These are phyloP conservation scores for Dryomyza anilis DNA, from an alignment of 2,888 invertebrate species.

Conservation along the genomic window DNA sequence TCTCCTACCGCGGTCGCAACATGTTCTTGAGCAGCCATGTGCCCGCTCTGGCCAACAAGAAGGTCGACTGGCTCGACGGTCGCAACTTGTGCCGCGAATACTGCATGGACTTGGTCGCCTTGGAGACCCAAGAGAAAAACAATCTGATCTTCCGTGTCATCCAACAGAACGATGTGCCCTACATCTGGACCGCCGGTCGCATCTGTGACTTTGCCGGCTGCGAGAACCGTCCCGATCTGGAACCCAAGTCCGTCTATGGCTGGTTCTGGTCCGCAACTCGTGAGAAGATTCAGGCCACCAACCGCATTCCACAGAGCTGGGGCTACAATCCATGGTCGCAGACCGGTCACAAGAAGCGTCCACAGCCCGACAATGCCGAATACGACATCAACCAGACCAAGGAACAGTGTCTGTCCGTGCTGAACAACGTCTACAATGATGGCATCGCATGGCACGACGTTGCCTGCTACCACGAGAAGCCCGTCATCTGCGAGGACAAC, in stretches of 20 bases:
- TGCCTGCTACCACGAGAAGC: slow-evolving; percentile 91
- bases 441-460: slow-evolving; percentile 95
- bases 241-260: slow-evolving; percentile 83
- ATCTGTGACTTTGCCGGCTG: slow-evolving; percentile 94
- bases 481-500: slow-evolving; percentile 88
- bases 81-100: slow-evolving; percentile 90
- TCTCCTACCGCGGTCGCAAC: slow-evolving; percentile 84
- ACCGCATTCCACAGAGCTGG: slow-evolving; percentile 66
- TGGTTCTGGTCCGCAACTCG: slow-evolving; percentile 95
- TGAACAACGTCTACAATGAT: slow-evolving; percentile 92
- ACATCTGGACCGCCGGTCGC: slow-evolving; percentile 92
- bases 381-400: slow-evolving; percentile 86
- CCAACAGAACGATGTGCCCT: slow-evolving; percentile 86
- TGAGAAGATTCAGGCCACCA: slow-evolving; percentile 84
- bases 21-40: slow-evolving; percentile 88
- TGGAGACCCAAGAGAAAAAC: slow-evolving; percentile 89
- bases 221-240: slow-evolving; percentile 82
- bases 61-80: slow-evolving; percentile 89
- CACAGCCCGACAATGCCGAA: slow-evolving; percentile 90
- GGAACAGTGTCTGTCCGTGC: slow-evolving; percentile 84
- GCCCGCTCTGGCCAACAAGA: slow-evolving; percentile 76
- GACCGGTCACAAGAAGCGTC: slow-evolving; percentile 87
- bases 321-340: slow-evolving; percentile 89
- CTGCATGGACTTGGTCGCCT: slow-evolving; percentile 90
- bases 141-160: slow-evolving; percentile 87